phyloP scores from a whole-genome alignment of 2,888 invertebrate genomes.

The Perizoma flavofasciatum region DNA sequence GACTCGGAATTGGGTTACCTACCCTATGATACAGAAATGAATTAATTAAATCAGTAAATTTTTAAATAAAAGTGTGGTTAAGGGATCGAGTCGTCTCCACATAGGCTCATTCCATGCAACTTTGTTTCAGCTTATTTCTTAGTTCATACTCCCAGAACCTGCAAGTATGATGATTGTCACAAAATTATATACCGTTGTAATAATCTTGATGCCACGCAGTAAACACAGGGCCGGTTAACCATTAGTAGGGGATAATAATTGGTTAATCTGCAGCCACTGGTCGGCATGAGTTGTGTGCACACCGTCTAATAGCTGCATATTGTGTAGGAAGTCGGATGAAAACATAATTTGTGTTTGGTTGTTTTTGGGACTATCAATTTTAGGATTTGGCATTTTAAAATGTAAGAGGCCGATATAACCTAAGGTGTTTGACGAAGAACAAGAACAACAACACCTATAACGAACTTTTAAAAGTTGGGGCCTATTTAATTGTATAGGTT shows the following conservation, averaged over 20 bases:
- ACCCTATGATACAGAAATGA: no score
- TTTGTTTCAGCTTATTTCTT: background rate
- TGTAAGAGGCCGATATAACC: no score
- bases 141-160: background rate
- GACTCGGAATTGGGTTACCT: no score
- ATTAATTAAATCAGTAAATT: no score
- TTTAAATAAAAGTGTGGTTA: no score
- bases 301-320: constrained; percentile 42
- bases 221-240: constrained; percentile 41
- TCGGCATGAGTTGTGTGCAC: constrained; percentile 55
- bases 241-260: constrained; percentile 60
- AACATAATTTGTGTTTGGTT: constrained; percentile 20
- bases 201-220: constrained; percentile 29
- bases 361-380: constrained; percentile 11
- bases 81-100: no score
- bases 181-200: constrained; percentile 26
- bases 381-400: background rate
- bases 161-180: constrained; percentile 20
- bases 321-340: constrained; percentile 38
- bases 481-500: no score
- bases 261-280: constrained; percentile 56
- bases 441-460: no score
- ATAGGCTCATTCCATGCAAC: no score
- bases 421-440: no score
- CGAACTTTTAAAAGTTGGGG: no score